Evolutionary conservation across 2,797 vertebrate genomes (phyloP).

Genomic region (Allobates femoralis): DNA sequence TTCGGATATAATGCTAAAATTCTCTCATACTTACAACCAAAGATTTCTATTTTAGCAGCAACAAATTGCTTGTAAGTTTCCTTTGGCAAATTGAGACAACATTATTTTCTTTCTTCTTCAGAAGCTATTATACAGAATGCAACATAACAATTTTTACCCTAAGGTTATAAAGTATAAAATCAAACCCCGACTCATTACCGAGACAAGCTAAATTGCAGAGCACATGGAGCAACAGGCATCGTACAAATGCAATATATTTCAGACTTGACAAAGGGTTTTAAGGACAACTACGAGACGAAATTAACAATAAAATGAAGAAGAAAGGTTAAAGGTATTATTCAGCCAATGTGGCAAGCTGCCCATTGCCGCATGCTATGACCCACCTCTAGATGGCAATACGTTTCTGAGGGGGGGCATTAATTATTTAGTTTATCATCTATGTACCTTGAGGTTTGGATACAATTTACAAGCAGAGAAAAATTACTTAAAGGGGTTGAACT

Average conservation of each 20-base stretch:
- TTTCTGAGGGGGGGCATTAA: not conserved
- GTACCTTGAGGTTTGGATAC: not conserved
- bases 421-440: too few relatives aligned
- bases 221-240: not conserved
- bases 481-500: not conserved
- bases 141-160: conserved; percentile 40
- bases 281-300: not conserved
- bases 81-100: conserved; percentile 15
- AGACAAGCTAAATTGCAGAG: conserved; percentile 33
- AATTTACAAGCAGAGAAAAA: not conserved
- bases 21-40: conserved; percentile 21
- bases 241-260: not conserved
- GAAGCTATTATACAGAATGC: conserved; percentile 35
- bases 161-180: conserved; percentile 31
- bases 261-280: conserved; percentile 18
- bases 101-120: conserved; percentile 32
- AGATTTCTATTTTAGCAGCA: conserved; percentile 12
- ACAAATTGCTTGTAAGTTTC: conserved; percentile 12
- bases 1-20: not conserved
- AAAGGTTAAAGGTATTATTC: not conserved
- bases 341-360: not conserved
- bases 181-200: not conserved
- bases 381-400: not conserved
- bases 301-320: not conserved
- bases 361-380: not conserved